A percentile compares a stretch with the other conserved stretches of the same genome.
Conservation (phyloP, 2,797 vertebrate genomes). For the Spea hammondii region DNA sequence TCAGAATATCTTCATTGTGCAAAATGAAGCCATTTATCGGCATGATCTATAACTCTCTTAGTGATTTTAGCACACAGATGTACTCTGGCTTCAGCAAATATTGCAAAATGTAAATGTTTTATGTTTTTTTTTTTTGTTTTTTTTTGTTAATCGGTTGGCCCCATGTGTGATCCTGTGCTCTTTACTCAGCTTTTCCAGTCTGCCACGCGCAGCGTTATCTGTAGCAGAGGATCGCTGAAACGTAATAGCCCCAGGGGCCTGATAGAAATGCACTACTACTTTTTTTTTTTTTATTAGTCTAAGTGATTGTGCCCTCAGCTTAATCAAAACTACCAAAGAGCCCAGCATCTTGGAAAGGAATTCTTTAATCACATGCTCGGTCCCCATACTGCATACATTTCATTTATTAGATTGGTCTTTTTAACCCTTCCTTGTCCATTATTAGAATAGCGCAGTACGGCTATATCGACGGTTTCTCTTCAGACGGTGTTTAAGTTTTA, state of each 20-base stretch:
- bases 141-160: not conserved
- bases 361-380: constrained; percentile 31
- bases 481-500: constrained; percentile 41
- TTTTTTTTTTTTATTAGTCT: not conserved
- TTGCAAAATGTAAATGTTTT: too few relatives aligned
- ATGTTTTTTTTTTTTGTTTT: not conserved
- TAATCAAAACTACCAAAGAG: constrained; percentile 57
- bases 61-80: too few relatives aligned
- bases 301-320: not conserved
- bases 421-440: not conserved
- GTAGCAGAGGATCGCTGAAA: not conserved
- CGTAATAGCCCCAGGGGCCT: not conserved
- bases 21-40: too few relatives aligned
- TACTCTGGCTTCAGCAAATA: too few relatives aligned
- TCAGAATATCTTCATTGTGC: too few relatives aligned
- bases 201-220: not conserved
- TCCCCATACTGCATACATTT: constrained; percentile 28
- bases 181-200: not conserved
- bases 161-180: not conserved
- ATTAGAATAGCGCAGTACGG: not conserved
- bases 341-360: not conserved
- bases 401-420: not conserved
- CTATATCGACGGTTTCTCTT: constrained; percentile 52
- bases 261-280: not conserved
- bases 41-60: too few relatives aligned